Conservation (phyloP, 2,888 invertebrate genomes). For the Dynastes hyllus region DNA sequence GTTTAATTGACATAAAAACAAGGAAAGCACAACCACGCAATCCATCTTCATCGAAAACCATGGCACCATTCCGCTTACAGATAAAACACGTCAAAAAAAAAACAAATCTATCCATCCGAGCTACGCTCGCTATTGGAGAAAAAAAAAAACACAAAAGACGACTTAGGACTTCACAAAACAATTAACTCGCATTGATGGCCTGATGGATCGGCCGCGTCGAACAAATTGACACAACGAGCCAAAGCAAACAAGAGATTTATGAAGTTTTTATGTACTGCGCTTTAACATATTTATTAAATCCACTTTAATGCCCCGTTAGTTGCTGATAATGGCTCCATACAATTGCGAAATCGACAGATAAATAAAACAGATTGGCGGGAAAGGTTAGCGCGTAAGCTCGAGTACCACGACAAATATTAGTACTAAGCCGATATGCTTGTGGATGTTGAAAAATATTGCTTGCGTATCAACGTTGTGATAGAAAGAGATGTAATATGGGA, state of each 20-base stretch:
- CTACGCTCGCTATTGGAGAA: too few species aligned
- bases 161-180: constrained; percentile 18
- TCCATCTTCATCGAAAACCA: too few species aligned
- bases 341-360: constrained; percentile 38
- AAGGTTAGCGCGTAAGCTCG: neutral
- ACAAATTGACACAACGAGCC: constrained; percentile 29
- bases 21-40: too few species aligned
- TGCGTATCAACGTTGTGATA: too few species aligned
- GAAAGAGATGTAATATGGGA: too few species aligned
- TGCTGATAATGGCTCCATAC: constrained; percentile 26
- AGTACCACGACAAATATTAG: too few species aligned
- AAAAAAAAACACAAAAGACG: constrained; percentile 16
- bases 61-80: too few species aligned
- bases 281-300: constrained; percentile 38
- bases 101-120: too few species aligned
- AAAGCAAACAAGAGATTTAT: constrained; percentile 36
- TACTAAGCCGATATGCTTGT: too few species aligned
- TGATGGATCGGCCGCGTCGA: constrained; percentile 8
- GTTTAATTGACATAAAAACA: too few species aligned
- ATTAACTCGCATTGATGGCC: constrained; percentile 18
- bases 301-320: constrained; percentile 38
- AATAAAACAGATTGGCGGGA: constrained; percentile 28
- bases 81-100: too few species aligned
- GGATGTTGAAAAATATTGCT: too few species aligned
- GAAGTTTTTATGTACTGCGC: constrained; percentile 39